These are phyloP conservation scores for Callipepla californica DNA, from an alignment of 2,113 vertebrate species.

Conservation along the genomic window DNA sequence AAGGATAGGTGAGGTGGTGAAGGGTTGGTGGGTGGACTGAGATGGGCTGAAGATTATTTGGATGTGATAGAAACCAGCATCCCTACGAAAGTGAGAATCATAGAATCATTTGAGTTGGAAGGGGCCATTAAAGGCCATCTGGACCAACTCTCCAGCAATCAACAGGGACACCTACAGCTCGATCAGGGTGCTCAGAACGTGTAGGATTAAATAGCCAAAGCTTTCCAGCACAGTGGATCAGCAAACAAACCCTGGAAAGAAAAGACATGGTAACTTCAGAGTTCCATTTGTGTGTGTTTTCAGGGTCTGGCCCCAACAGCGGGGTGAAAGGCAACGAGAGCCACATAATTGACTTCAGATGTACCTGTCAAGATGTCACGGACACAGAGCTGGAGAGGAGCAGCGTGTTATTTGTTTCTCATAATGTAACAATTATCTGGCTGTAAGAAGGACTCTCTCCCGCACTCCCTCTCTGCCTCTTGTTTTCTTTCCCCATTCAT, in stretches of 20 bases:
- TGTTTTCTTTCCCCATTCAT: conserved; percentile 31
- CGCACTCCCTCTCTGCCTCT: not conserved
- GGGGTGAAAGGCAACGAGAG: not conserved
- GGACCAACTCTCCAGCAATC: no score
- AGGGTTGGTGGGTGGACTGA: not conserved
- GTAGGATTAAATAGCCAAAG: not conserved
- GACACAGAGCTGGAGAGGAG: not conserved
- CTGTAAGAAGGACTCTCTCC: not conserved
- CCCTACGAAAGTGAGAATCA: not conserved
- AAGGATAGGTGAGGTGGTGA: not conserved
- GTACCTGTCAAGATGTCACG: conserved; percentile 41
- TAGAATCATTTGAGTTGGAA: no score
- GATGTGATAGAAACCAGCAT: not conserved
- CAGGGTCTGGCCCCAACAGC: not conserved
- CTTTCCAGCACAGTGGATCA: not conserved
- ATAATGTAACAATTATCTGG: conserved; percentile 13
- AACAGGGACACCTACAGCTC: no score
- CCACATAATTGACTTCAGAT: conserved; percentile 66
- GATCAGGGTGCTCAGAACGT: not conserved
- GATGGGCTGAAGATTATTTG: not conserved
- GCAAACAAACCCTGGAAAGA: not conserved
- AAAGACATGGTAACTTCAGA: not conserved
- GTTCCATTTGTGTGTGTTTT: accelerated
- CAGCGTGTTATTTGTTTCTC: conserved; percentile 28
- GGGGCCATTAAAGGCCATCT: no score